Percentiles rank a stretch among this genome's conserved stretches.
Evolutionary conservation across 2,113 vertebrate species (phyloP).

Genomic region (Tenrec ecaudatus): DNA sequence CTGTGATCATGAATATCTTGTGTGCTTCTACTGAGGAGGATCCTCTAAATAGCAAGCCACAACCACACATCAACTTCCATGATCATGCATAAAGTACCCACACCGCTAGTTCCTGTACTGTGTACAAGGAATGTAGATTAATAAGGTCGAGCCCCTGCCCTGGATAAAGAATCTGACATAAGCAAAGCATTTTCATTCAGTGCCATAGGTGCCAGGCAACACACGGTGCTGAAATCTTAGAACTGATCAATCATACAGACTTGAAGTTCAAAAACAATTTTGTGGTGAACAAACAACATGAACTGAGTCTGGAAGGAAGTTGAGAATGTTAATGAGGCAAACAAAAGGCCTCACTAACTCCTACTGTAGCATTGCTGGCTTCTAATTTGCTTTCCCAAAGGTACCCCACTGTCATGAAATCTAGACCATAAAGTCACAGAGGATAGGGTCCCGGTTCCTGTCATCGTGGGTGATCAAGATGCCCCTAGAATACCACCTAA

Average conservation of each 20-base stretch:
- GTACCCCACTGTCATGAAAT: not conserved
- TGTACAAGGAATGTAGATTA: not conserved
- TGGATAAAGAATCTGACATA: not conserved
- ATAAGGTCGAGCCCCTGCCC: not conserved
- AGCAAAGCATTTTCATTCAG: not conserved
- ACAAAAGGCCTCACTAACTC: not conserved
- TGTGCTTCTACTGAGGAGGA: not conserved
- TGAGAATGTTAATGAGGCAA: not conserved
- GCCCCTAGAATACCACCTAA: not conserved
- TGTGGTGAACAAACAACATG: not conserved
- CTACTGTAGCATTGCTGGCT: not conserved
- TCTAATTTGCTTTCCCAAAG: conserved; percentile 56
- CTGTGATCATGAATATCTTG: not conserved
- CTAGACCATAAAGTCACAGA: not conserved
- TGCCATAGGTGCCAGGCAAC: not conserved
- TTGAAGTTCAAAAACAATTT: conserved; percentile 25
- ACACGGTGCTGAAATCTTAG: not conserved
- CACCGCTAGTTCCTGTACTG: not conserved
- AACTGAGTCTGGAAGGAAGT: not conserved
- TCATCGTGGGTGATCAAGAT: not conserved
- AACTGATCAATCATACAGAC: not conserved
- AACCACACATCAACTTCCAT: not conserved
- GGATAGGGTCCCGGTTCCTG: not conserved
- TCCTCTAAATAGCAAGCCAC: not conserved
- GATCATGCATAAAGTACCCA: too few relatives aligned